Evolutionary conservation across 2,888 invertebrate species (phyloP).

Genomic region (Deilephila elpenor): DNA sequence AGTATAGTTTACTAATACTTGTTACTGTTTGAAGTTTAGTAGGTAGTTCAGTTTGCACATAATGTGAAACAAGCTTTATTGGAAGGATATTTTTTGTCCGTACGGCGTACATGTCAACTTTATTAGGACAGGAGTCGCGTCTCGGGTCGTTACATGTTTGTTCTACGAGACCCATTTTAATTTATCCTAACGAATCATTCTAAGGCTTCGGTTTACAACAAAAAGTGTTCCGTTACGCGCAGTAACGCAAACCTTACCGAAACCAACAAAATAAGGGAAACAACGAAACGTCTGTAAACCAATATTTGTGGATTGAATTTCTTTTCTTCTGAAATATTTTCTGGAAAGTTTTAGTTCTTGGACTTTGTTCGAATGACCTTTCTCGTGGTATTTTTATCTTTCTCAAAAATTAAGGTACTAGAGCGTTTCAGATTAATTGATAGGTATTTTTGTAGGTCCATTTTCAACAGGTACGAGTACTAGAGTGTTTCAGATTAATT

Average conservation of each 20-base stretch:
- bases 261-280: slow-evolving; percentile 25
- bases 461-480: no score
- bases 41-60: no score
- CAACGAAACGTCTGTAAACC: slow-evolving; percentile 20
- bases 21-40: no score
- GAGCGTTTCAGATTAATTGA: not conserved
- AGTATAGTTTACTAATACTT: no score
- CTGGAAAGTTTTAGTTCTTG: not conserved
- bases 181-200: slow-evolving; percentile 2
- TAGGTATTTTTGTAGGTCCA: no score
- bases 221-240: slow-evolving; percentile 18
- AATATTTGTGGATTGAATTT: slow-evolving; percentile 13
- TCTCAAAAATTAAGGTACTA: not conserved
- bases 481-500: not conserved
- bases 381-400: not conserved
- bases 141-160: not conserved
- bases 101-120: no score
- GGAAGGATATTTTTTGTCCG: no score
- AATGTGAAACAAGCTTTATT: no score
- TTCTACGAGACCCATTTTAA: not conserved
- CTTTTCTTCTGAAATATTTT: not conserved
- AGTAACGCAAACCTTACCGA: slow-evolving; percentile 14
- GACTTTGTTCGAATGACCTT: slow-evolving; percentile 12
- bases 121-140: not conserved
- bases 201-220: slow-evolving; percentile 22